phyloP scores from a whole-genome alignment of 1,140 invertebrate genomes.

The Drosophila persimilis region DNA sequence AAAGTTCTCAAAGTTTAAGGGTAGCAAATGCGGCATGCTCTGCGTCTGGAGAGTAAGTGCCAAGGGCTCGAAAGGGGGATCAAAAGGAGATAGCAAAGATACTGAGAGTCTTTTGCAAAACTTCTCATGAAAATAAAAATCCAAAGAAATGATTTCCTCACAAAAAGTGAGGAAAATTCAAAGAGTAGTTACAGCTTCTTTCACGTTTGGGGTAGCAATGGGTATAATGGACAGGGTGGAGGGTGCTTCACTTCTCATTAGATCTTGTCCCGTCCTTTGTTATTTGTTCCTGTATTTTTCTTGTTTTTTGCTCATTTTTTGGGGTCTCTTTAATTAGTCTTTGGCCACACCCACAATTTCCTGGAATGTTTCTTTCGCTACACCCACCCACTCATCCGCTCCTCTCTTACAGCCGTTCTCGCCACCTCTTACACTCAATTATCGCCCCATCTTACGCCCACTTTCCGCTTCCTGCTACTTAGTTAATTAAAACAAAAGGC shows the following conservation, averaged over 20 bases:
- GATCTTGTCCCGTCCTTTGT: conserved; percentile 3
- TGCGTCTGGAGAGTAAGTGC: too few relatives aligned
- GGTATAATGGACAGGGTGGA: not conserved
- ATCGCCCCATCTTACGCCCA: not conserved
- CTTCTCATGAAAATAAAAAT: too few relatives aligned
- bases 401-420: too few relatives aligned
- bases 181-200: too few relatives aligned
- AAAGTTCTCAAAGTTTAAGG: not conserved
- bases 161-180: too few relatives aligned
- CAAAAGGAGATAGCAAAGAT: not conserved
- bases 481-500: conserved; percentile 80
- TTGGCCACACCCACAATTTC: conserved; percentile 46
- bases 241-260: not conserved
- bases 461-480: conserved; percentile 47
- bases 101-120: not conserved
- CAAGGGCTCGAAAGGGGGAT: not conserved
- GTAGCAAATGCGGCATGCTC: not conserved
- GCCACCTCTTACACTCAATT: not conserved
- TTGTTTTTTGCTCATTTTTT: conserved; percentile 24
- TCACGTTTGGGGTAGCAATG: not conserved
- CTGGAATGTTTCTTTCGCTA: not conserved
- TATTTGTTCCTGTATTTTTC: not conserved
- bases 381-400: conserved; percentile 4
- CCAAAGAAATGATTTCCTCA: too few relatives aligned
- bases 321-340: conserved; percentile 55